Evolutionary conservation across 1,140 invertebrate species (phyloP).

Genomic region (Drosophila santomea): DNA sequence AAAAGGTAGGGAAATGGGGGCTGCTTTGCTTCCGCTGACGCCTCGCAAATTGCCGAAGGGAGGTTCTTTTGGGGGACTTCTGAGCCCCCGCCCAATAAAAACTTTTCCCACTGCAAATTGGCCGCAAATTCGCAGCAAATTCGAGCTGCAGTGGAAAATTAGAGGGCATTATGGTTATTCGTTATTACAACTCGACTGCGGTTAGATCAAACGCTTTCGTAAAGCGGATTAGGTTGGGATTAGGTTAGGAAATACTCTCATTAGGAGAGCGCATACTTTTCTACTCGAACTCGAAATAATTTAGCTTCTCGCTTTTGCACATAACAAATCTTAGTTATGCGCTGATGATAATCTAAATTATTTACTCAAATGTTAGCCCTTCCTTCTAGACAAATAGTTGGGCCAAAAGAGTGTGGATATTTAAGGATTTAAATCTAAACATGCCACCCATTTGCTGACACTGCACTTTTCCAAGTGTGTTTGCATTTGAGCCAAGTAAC

Average conservation of each 20-base stretch:
- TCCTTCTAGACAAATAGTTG: no score
- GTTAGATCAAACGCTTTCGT: conserved; percentile 11
- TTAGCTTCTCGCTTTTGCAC: no score
- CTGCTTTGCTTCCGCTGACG: conserved; percentile 42
- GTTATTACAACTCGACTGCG: conserved; percentile 2
- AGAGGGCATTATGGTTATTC: conserved; percentile 38
- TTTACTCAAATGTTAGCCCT: no score
- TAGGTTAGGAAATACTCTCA: conserved; percentile 2
- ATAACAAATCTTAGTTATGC: no score
- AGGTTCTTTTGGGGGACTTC: background rate
- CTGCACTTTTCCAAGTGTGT: background rate
- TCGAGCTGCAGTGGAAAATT: conserved; percentile 56
- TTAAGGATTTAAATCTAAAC: background rate
- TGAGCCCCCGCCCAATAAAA: background rate
- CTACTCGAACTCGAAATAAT: background rate
- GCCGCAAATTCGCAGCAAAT: conserved; percentile 41
- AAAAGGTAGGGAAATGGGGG: background rate
- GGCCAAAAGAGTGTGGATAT: background rate
- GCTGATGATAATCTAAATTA: no score
- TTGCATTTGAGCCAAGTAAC: background rate
- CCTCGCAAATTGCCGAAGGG: conserved; percentile 25
- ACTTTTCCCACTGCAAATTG: conserved; percentile 24
- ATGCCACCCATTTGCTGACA: background rate
- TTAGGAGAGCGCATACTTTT: background rate
- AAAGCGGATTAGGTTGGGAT: conserved; percentile 13